Evolutionary conservation across 1,140 invertebrate species (phyloP).

Genomic region (Mercenaria mercenaria): DNA sequence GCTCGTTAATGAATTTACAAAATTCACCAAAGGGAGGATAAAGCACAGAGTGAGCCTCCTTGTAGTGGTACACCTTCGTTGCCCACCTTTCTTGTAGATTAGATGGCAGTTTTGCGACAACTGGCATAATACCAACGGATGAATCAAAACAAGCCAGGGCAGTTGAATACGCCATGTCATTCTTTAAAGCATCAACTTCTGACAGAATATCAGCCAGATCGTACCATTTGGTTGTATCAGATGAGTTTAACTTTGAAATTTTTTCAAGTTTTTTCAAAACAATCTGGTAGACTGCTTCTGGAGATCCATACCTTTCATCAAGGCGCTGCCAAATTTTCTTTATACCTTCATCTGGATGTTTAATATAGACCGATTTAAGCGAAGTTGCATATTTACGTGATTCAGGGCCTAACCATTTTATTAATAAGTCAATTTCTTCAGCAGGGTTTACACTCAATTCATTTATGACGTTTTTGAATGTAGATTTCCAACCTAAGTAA

Average conservation of each 20-base stretch:
- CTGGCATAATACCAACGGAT: not conserved
- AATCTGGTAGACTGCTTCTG: too few relatives aligned
- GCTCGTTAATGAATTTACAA: slow-evolving; percentile 7
- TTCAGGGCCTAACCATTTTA: slow-evolving; percentile 48
- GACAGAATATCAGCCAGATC: slow-evolving; percentile 32
- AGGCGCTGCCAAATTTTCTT: slow-evolving; percentile 29
- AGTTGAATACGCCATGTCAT: not conserved
- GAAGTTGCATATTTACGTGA: not conserved
- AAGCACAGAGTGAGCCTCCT: not conserved
- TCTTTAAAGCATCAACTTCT: slow-evolving; percentile 42
- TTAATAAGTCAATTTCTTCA: slow-evolving; percentile 60
- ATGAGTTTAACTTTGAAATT: not conserved
- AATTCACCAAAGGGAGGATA: slow-evolving; percentile 42
- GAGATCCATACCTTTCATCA: slow-evolving; percentile 41
- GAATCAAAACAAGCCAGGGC: slow-evolving; percentile 42
- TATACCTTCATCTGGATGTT: not conserved
- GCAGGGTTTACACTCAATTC: not conserved
- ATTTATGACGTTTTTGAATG: slow-evolving; percentile 22
- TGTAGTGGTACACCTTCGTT: not conserved
- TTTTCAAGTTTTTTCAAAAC: slow-evolving; percentile 2
- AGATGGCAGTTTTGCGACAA: slow-evolving; percentile 30
- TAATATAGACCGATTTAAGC: not conserved
- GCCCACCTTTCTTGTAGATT: slow-evolving; percentile 56
- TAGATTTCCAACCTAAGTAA: slow-evolving; percentile 32
- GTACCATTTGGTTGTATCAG: slow-evolving; percentile 10